These are phyloP conservation scores for Macroglossus sobrinus DNA, from an alignment of 2,113 vertebrate genomes.

Conservation along the genomic window DNA sequence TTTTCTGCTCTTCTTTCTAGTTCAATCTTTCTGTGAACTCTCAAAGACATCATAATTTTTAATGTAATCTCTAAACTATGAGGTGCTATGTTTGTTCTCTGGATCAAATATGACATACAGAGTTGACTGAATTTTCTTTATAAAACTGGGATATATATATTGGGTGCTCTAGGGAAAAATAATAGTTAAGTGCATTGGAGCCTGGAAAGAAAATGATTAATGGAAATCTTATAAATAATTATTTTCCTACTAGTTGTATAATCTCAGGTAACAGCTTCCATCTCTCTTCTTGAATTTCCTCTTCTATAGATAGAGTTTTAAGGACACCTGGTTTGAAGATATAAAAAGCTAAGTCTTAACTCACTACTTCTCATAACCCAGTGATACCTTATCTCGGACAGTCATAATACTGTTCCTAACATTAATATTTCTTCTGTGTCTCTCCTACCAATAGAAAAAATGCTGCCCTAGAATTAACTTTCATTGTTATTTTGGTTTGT, in stretches of 20 bases:
- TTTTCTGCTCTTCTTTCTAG: neutral
- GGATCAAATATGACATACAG: neutral
- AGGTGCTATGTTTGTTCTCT: neutral
- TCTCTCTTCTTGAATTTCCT: neutral
- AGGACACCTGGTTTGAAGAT: neutral
- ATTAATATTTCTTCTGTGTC: neutral
- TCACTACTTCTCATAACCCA: neutral
- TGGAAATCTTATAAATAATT: neutral
- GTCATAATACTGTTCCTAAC: neutral
- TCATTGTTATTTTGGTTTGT: neutral
- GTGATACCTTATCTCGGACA: no score
- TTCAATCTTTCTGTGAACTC: neutral
- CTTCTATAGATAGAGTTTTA: neutral
- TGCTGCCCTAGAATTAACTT: neutral
- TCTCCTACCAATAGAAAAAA: neutral
- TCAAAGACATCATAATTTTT: neutral
- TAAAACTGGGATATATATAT: neutral
- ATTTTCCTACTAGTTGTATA: neutral
- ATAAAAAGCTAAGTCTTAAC: neutral
- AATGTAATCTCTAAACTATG: neutral
- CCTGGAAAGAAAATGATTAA: neutral
- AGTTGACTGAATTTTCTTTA: neutral
- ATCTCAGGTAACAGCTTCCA: neutral
- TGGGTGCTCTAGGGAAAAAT: neutral
- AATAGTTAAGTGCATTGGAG: neutral